These are phyloP conservation scores for Eilema griseolum DNA, from an alignment of 2,888 invertebrate genomes.

Conservation along the genomic window DNA sequence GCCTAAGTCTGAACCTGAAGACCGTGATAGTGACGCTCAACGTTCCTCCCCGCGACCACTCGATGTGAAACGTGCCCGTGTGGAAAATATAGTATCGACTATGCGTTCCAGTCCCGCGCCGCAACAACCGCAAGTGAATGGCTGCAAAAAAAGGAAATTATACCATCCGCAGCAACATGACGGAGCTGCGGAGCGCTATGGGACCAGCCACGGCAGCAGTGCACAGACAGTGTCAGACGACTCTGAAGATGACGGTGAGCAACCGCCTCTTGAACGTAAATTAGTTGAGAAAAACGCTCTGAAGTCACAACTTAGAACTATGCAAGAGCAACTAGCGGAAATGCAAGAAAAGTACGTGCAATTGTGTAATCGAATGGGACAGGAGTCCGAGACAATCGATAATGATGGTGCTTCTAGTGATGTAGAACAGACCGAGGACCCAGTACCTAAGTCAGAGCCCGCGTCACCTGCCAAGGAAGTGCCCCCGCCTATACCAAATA, in stretches of 20 bases:
- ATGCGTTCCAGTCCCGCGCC: constrained; percentile 96
- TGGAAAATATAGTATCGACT: constrained; percentile 97
- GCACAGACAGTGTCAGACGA: constrained; percentile 88
- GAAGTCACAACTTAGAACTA: constrained; percentile 93
- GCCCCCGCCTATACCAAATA: constrained; percentile 78
- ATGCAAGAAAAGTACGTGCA: constrained; percentile 97
- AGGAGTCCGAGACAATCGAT: constrained; percentile 91
- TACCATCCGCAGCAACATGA: constrained; percentile 98
- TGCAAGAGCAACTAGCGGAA: constrained; percentile 96
- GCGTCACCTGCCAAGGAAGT: constrained; percentile 85
- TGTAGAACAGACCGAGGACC: constrained; percentile 87
- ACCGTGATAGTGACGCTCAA: constrained; percentile 88
- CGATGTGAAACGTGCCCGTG: constrained; percentile 96
- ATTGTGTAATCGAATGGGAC: constrained; percentile 94
- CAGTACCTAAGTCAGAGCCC: constrained; percentile 87
- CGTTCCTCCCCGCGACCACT: constrained; percentile 87
- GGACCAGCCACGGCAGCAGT: constrained; percentile 81
- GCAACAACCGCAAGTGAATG: constrained; percentile 92
- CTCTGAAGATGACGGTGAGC: constrained; percentile 92
- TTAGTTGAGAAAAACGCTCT: constrained; percentile 95
- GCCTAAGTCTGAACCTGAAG: constrained; percentile 90
- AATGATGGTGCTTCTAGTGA: constrained; percentile 92
- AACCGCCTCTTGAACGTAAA: constrained; percentile 93
- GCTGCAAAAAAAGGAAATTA: constrained; percentile 97
- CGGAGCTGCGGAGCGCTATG: constrained; percentile 88